Base-by-base conservation (phyloP, 2,797 vertebrate species). In the Anisognathus igniventris region DNA sequence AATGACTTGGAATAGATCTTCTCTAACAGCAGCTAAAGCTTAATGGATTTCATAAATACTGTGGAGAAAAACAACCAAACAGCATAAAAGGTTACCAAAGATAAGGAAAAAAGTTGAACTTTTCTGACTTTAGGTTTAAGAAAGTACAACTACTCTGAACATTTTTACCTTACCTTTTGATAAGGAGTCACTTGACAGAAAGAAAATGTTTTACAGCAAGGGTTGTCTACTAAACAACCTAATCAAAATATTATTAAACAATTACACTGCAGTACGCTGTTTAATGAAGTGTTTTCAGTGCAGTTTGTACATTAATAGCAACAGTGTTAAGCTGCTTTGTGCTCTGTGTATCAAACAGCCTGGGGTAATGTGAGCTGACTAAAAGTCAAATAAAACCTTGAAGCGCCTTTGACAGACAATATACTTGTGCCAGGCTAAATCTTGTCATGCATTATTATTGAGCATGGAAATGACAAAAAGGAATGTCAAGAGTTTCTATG, bases 221-320 rank as follows among this genome's bases (percentile, higher is more conserved):
- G 71, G 96, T 93, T 98, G 97, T 97, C 96, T 96, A 96, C 97
- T 97, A 98, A 98, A 98, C 96, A 98, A 97, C 95, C 94, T 98
- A 98, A 98, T 98, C 98, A 98, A 98, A 98, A 98, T 98, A 98
- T 98, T 98, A 98, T 98, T 98, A 98, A 98, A 98, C 97, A 98
- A 98, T 98, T 98, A 98, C 97, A 97, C 96, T 94, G 85, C 98
- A 98, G 97, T 97, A 96, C 97, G 97, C 97, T 98, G 97, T 98
- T 98, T 98, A 98, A 98, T 98, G 97, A 98, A 98, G 98, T 98
- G 97, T 98, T 98, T 98, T 98, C 97, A 97, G 96, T 98, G 97
- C 96, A 96, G 98, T 98, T 98, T 97, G 97, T 97, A 97, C 95
- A 65, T 97, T 98, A 98, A 98, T 98, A 98, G 97, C 96, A 97